Evolutionary conservation across 2,113 vertebrate species (phyloP).

Genomic region (Ancistrus triradiatus): DNA sequence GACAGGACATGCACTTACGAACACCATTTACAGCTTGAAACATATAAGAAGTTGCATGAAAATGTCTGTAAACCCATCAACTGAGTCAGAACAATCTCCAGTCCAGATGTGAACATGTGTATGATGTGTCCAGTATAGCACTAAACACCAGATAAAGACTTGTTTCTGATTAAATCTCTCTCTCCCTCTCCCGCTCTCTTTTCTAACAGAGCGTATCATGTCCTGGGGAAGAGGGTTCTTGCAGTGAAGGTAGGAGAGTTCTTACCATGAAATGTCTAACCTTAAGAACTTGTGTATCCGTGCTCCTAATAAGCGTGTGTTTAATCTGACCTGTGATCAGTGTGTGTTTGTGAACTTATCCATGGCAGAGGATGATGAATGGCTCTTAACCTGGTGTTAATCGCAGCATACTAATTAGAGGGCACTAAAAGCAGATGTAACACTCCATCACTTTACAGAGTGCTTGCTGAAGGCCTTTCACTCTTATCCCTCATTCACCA

Average conservation of each 20-base stretch:
- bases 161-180: neutral
- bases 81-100: too few relatives aligned
- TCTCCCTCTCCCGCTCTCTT: neutral
- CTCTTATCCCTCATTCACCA: too few relatives aligned
- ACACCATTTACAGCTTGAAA: too few relatives aligned
- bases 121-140: too few relatives aligned
- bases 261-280: neutral
- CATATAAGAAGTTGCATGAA: too few relatives aligned
- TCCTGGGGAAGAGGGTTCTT: constrained; percentile 85
- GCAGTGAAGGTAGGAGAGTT: constrained; percentile 88
- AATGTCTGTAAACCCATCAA: too few relatives aligned
- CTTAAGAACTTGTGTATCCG: neutral
- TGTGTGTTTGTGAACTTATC: constrained; percentile 72
- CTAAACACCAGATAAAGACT: too few relatives aligned
- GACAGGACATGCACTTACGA: too few relatives aligned
- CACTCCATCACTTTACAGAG: constrained; percentile 71
- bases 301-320: constrained; percentile 4
- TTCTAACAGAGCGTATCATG: constrained; percentile 80
- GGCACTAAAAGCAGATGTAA: constrained; percentile 61
- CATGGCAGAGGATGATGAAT: constrained; percentile 80
- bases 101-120: too few relatives aligned
- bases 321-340: constrained; percentile 74
- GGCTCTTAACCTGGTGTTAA: constrained; percentile 76
- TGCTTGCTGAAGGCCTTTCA: constrained; percentile 65
- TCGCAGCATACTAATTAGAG: constrained; percentile 71